Evolutionary conservation across 1,140 invertebrate genomes (phyloP).

Genomic region (Drosophila kohkoa): DNA sequence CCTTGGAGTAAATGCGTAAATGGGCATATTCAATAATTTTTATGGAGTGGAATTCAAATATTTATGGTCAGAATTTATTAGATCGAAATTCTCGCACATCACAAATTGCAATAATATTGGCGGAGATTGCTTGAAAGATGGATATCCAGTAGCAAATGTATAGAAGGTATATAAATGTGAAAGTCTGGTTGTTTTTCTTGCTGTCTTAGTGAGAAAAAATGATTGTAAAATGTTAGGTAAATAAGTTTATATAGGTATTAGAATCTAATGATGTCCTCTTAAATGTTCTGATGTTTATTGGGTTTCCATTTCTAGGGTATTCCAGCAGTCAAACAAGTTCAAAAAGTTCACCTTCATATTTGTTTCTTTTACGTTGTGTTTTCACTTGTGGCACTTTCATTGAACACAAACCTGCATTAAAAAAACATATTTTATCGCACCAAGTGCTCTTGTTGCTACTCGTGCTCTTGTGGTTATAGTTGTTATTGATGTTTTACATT

Average conservation of each 20-base stretch:
- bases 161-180: neutral
- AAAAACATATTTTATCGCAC: constrained; percentile 75
- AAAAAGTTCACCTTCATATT: neutral
- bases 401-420: constrained; percentile 71
- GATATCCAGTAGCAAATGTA: neutral
- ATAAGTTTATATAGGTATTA: too few species aligned
- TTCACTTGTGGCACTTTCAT: constrained; percentile 69
- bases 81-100: constrained; percentile 3
- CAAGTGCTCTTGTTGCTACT: constrained; percentile 40
- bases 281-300: too few species aligned
- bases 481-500: constrained; percentile 25
- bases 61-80: neutral
- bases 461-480: constrained; percentile 24
- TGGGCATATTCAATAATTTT: constrained; percentile 8
- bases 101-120: neutral
- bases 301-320: neutral
- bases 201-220: too few species aligned
- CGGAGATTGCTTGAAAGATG: neutral
- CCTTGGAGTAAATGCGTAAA: constrained; percentile 3
- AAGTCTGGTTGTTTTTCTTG: too few species aligned
- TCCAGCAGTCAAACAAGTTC: neutral
- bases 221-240: too few species aligned
- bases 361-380: constrained; percentile 32
- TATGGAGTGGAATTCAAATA: neutral
- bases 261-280: too few species aligned